A percentile compares a stretch with the other conserved stretches of the same genome.
These are phyloP conservation scores for Masticophis lateralis DNA, from an alignment of 2,797 vertebrate species.

Conservation along the genomic window DNA sequence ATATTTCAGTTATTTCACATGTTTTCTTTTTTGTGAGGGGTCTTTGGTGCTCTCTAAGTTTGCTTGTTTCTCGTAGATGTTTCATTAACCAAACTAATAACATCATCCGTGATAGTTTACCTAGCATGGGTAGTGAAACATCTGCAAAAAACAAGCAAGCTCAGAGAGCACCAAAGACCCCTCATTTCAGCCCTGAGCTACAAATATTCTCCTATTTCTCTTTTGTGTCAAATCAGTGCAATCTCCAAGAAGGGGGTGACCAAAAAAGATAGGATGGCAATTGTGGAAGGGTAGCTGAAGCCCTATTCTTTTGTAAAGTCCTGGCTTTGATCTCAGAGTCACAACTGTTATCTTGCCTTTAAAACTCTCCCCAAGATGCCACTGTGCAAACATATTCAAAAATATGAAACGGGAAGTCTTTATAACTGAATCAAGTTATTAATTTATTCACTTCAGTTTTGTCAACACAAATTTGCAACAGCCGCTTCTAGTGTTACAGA, in stretches of 20 bases:
- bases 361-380: background rate
- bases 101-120: too few relatives aligned
- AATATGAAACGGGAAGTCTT: background rate
- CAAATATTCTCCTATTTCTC: too few relatives aligned
- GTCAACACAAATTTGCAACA: background rate
- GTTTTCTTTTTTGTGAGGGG: background rate
- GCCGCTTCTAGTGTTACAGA: background rate
- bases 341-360: background rate
- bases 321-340: background rate
- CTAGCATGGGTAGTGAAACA: too few relatives aligned
- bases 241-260: background rate
- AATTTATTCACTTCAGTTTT: background rate
- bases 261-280: background rate
- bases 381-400: background rate
- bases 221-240: background rate
- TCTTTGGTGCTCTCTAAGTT: background rate
- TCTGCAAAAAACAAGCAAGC: too few relatives aligned
- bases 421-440: background rate
- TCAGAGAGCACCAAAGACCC: too few relatives aligned
- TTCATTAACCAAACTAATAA: too few relatives aligned
- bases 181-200: too few relatives aligned
- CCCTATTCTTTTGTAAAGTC: background rate
- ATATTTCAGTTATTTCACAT: background rate
- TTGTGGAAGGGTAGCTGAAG: background rate
- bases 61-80: background rate